Conservation (phyloP, 2,113 vertebrate species). For the Suricata suricatta region DNA sequence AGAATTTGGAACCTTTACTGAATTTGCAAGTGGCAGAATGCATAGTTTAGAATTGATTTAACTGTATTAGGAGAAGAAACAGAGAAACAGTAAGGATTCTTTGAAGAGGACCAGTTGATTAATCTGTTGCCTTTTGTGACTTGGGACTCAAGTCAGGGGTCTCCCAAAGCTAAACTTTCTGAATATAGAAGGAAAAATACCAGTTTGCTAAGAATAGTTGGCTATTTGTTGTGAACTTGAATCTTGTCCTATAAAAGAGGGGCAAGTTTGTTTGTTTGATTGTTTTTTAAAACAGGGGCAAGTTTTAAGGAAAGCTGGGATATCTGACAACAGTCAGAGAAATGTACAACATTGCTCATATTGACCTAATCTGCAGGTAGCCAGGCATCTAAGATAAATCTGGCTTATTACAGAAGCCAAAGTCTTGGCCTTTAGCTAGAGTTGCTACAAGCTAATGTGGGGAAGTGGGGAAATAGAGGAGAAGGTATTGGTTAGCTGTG, state of each 20-base stretch:
- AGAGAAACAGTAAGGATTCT: neutral
- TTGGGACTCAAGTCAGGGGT: neutral
- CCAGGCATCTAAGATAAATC: too few species aligned
- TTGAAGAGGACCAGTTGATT: neutral
- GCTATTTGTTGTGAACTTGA: neutral
- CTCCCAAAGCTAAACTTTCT: neutral
- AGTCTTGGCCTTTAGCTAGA: neutral
- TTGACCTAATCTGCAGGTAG: neutral
- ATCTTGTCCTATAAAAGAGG: neutral
- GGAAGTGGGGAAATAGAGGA: rapidly evolving
- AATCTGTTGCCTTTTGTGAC: neutral
- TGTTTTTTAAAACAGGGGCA: neutral
- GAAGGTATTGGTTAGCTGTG: rapidly evolving
- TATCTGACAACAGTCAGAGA: neutral
- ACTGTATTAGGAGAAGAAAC: neutral
- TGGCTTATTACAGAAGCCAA: neutral
- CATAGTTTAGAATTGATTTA: neutral
- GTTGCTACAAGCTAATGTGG: neutral
- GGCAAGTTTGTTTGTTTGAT: neutral
- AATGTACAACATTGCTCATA: rapidly evolving
- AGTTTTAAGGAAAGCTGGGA: neutral
- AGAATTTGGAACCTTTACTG: neutral
- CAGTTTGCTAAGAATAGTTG: neutral
- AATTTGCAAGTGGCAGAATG: neutral
- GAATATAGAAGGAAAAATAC: neutral